Base-by-base conservation (phyloP, 2,888 invertebrate species). In the Macrostomum cliftonense region DNA sequence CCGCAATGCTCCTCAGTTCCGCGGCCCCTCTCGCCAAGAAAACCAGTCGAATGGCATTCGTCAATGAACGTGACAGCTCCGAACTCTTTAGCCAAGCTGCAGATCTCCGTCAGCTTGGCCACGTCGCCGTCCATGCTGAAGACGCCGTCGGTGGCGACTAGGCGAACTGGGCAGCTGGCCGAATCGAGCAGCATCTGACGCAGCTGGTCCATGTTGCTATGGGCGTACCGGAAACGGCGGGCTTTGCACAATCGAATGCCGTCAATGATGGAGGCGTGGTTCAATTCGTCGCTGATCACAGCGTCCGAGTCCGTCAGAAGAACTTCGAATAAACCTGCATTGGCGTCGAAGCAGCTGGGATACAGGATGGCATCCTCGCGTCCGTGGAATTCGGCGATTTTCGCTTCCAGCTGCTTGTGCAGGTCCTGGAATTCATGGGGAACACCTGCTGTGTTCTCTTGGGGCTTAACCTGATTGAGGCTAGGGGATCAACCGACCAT, bases 101-200 rank as follows among this genome's bases (percentile, higher is more conserved):
- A 75, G 21, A 89, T 80, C 0, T 80, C 76, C 7, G 70, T 70
- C 56, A 88, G 72, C 0, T 85, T 85, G 0, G 86, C 79, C 12
- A 88, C 81, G 49, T 80, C 85, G 0, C 88, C 89, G 62, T 88
- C 88, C 88, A 89, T 89, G 1, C 86, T 86, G 68, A 88, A 89
- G 1, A 87, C 87, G 12, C 88, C 88, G 64, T 89, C 89, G 0
- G 86, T 85, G 11, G 79, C 84, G 55, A 89, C 83, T 19, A 89
- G 67, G 60, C 81, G 79, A 45, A 82, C 72, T 16, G 84, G 76
- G 2, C 77, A 76, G 51, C 77, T 76, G 56, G 69, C 75, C 28
- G 77, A 74, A 54, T 75, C 75, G 47, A 78, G 76, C 49, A 88
- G 65, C 55, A 80, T 77, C 40, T 74, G 72, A 63, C 86, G 85